Evolutionary conservation across 2,888 invertebrate species (phyloP), one percentile per base, ranked within the genome.

Genomic region (Julus scandinavius): DNA sequence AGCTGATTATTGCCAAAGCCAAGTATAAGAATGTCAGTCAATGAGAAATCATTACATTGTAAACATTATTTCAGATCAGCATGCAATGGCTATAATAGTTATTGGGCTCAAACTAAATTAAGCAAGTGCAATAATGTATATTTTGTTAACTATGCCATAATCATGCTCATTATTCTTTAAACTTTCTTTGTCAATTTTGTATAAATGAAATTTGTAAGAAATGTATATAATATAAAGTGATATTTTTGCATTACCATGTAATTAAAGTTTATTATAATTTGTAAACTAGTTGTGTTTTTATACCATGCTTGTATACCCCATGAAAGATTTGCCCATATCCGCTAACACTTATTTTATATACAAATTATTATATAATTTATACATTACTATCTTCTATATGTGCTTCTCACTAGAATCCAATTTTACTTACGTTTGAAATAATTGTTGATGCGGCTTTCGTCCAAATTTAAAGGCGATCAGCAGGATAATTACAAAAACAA

Each of bases 91-190:
- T 11, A 1, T 50, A 15, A 54, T 13, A 54, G 29, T 17, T 13
- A 54, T 17, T 2, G 54, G 9, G 9, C 3, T 17, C 54, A 54
- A 54, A 54, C 54, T 54, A 54, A 54, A 54, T 29, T 29, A 29
- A 29, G 54, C 17, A 63, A 13, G 63, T 63, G 63, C 63, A 63
- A 63, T 63, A 63, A 63, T 63, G 63, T 63, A 63, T 63, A 20
- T 9, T 63, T 50, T 63, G 63, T 63, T 63, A 20, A 63, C 63
- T 20, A 63, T 63, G 63, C 63, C 63, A 63, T 63, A 20, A 63
- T 63, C 63, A 63, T 63, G 20, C 20, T 63, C 63, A 63, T 63
- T 63, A 63, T 20, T 29, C 29, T 29, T 29, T 20, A 20, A 63
- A n/a, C 20, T 63, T n/a, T 20, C 63, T 63, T 63, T 63, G 17